Base-by-base conservation (phyloP, 2,113 vertebrate species). In the Holacanthus passer region DNA sequence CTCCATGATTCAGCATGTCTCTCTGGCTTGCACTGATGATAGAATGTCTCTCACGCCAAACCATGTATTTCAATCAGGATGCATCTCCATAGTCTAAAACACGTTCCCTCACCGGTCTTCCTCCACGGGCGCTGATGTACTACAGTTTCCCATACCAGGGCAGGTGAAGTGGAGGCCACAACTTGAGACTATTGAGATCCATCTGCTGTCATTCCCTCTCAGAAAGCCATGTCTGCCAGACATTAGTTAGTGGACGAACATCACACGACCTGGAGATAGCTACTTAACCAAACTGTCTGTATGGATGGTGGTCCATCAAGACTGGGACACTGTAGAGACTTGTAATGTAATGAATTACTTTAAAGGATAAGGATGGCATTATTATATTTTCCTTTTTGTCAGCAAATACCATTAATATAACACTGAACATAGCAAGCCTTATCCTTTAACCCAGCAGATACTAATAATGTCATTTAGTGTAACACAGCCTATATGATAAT, bases 11-110 rank as follows among this genome's bases (percentile, higher is more conserved):
- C 31, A 12, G 87, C 85, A 86, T 73, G 90, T 85, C 63, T 75
- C 43, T 70, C 53, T 72, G 72, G 79, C 58, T 86, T 65, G 85
- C 77, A 87, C 79, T 83, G 79, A 81, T 80, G 31, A 65, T 71
- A 9, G 59, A 83, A 80, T 82, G 77, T 88, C 79, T 65, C 65
- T 55, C 67, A 53, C 29, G 5, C 62, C 69, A 62, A 81, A 66
- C n/a, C 24, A 62, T 35, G 24, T 48, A 31, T 66, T 60, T 35
- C 50, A 64, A 29, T 62, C 2, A 3, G 0, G 76, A 27, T 60
- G 53, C 31, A 11, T 82, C 65, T 77, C 83, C 22, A 9, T 52
- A 32, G 67, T 71, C 45, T n/a, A 3, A n/a, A 59, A 67, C 1
- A 1, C 17, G 2, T 41, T n/a, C 32, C 39, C 64, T 55, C 47